A percentile compares a stretch with the other conserved stretches of the same genome.
phyloP scores from a whole-genome alignment of 2,113 vertebrate genomes.

The Microcebus lehilahytsara region DNA sequence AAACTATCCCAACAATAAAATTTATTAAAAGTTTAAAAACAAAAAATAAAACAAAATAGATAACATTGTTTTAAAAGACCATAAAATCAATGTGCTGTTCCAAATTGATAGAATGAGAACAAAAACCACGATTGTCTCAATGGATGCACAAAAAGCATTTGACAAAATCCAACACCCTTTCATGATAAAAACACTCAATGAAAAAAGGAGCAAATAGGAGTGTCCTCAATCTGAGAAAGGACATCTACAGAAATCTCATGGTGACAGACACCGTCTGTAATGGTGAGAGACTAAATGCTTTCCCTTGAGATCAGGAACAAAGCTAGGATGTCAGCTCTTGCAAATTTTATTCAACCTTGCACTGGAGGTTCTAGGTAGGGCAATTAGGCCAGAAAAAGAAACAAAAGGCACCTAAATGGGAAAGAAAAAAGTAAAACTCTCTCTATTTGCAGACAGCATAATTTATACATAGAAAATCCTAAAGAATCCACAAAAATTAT shows the following conservation, averaged over 20 bases:
- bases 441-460: neutral
- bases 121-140: neutral
- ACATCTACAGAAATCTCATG: neutral
- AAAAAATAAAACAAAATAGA: neutral
- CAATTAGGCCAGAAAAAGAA: neutral
- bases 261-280: neutral
- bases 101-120: neutral
- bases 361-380: neutral
- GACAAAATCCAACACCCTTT: neutral
- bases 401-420: neutral
- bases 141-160: neutral
- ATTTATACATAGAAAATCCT: neutral
- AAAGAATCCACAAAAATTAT: neutral
- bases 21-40: neutral
- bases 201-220: neutral
- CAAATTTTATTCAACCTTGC: neutral
- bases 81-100: neutral
- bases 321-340: neutral
- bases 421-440: neutral
- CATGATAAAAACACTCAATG: neutral
- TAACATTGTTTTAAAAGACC: neutral
- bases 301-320: neutral
- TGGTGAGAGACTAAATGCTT: neutral
- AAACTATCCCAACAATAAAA: neutral
- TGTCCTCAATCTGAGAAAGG: neutral